phyloP scores from a whole-genome alignment of 2,113 vertebrate genomes.

The Martes martes region DNA sequence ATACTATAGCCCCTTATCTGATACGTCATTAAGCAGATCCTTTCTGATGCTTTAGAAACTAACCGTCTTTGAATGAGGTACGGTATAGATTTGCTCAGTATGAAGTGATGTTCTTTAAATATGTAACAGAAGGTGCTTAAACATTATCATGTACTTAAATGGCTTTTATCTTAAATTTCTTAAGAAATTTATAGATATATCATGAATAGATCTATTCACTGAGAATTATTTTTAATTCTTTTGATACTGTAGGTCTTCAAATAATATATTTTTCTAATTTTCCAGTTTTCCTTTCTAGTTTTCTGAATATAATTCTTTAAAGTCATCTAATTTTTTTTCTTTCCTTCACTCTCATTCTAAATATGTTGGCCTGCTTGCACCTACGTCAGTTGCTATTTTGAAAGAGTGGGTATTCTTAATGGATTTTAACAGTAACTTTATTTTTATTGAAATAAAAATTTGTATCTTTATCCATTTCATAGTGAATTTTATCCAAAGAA shows the following conservation, averaged over 20 bases:
- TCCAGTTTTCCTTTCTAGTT: background rate
- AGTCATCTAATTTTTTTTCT: background rate
- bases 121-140: background rate
- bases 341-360: background rate
- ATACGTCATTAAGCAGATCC: background rate
- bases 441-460: slow-evolving; percentile 48
- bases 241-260: background rate
- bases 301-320: slow-evolving; percentile 31
- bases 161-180: background rate
- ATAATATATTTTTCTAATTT: background rate
- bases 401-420: slow-evolving; percentile 20
- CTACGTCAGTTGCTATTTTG: background rate
- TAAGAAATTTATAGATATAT: background rate
- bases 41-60: background rate
- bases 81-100: background rate
- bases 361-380: background rate
- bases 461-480: background rate
- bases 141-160: background rate
- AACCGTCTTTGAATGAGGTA: background rate
- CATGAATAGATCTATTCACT: background rate
- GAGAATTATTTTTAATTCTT: slow-evolving; percentile 18
- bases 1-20: too few relatives aligned
- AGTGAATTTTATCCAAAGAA: background rate
- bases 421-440: background rate
- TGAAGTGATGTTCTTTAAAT: slow-evolving; percentile 16